These are phyloP conservation scores for Lampropteryx suffumata DNA, from an alignment of 2,888 invertebrate genomes.

Conservation along the genomic window DNA sequence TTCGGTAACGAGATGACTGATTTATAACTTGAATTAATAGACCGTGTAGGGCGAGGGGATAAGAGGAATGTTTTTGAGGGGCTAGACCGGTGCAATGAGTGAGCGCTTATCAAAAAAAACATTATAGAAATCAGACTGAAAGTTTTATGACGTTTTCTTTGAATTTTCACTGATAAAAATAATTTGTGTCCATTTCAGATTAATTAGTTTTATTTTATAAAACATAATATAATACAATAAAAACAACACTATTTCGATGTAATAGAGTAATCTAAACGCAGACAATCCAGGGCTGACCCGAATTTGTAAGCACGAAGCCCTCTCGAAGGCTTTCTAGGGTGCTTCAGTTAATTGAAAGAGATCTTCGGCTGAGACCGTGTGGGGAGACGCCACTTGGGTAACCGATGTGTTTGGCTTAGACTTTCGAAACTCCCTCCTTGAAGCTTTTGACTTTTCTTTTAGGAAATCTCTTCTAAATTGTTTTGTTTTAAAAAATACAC, in stretches of 20 bases:
- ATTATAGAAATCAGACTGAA: too few relatives aligned
- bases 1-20: constrained; percentile 25
- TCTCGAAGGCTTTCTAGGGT: constrained; percentile 48
- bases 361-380: constrained; percentile 58
- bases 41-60: constrained; percentile 19
- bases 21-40: constrained; percentile 27
- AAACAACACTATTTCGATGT: background rate
- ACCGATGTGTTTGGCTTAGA: constrained; percentile 29
- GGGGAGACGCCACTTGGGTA: constrained; percentile 51
- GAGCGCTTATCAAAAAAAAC: background rate
- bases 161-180: background rate
- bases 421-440: constrained; percentile 14
- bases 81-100: background rate
- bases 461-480: background rate
- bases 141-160: background rate
- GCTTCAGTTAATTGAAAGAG: constrained; percentile 77
- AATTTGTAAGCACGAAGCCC: constrained; percentile 43
- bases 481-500: background rate
- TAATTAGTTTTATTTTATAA: too few relatives aligned
- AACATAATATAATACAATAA: too few relatives aligned
- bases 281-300: constrained; percentile 49
- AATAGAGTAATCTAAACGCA: constrained; percentile 35
- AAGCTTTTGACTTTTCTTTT: constrained; percentile 6
- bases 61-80: constrained; percentile 20
- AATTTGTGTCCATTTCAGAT: too few relatives aligned